Evolutionary conservation across 2,113 vertebrate species (phyloP), one percentile per base, ranked within the genome.

Genomic region (Merops nubicus): DNA sequence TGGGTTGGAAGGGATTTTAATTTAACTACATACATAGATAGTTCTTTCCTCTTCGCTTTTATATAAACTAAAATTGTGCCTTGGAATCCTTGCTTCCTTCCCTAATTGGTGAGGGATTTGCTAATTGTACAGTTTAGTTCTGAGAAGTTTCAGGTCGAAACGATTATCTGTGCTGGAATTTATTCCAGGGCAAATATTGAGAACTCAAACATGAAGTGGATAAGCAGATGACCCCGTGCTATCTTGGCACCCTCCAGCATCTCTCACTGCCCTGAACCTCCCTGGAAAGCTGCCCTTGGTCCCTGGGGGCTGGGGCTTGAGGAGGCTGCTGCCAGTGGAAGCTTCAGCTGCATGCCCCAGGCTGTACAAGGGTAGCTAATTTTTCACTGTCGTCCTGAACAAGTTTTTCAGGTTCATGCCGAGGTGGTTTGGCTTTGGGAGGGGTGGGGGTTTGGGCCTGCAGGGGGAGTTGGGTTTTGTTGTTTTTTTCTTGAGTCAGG

Each of bases 371-470:
- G 2, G 33, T 6, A 8, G 47, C 73, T 59, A 48, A 54, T 64
- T 78, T 81, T 12, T 74, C 50, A n/a, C 40, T 43, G 9, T 59
- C 19, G 1, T 50, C 40, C 63, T 38, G 56, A 93, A 93, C 91
- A 33, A 14, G 88, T 92, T 95, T 89, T 93, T 94, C 94, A 60
- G 83, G 85, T 94, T 94, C 22, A 18, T 5, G 38, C 50, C 48
- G 62, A 28, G 45, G 69, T 5, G 18, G 15, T 45, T 91, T 69
- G 59, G 57, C 63, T 82, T 51, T 56, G 80, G 62, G 54, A 82
- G 36, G 17, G n/a, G 34, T 16, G 33, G 21, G 3, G 13, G 6
- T 56, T 14, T 83, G 62, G 47, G 67, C 36, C 67, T 28, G 59
- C 60, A 47, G 73, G 28, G 36, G 20, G 65, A 21, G 17, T 8